These are phyloP conservation scores for Sepiola atlantica DNA, from an alignment of 2,888 invertebrate species.

Conservation along the genomic window DNA sequence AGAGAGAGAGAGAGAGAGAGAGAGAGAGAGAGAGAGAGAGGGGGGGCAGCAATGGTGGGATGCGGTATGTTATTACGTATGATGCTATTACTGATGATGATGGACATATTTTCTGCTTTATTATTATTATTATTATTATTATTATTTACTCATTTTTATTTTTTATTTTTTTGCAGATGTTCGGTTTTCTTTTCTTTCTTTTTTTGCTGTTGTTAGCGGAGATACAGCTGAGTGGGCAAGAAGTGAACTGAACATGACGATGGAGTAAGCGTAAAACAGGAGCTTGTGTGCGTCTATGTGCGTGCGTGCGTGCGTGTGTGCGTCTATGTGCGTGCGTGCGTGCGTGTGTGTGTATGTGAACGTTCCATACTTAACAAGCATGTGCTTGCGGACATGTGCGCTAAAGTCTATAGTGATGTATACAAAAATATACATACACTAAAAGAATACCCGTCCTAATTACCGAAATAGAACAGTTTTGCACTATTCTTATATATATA, in stretches of 20 bases:
- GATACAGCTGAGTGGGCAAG: not conserved
- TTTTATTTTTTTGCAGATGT: not conserved
- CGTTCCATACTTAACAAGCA: not conserved
- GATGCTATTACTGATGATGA: not conserved
- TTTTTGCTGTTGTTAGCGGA: not conserved
- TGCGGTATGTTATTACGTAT: too few relatives aligned
- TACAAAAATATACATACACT: too few relatives aligned
- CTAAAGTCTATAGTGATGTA: not conserved
- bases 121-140: not conserved
- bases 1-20: too few relatives aligned
- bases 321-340: not conserved
- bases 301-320: not conserved
- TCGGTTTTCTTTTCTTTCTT: too few relatives aligned
- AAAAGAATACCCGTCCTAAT: too few relatives aligned
- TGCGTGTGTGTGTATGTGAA: not conserved
- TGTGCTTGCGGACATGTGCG: not conserved
- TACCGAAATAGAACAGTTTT: too few relatives aligned
- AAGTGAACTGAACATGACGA: not conserved
- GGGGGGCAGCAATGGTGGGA: too few relatives aligned
- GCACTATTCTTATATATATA: too few relatives aligned
- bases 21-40: too few relatives aligned
- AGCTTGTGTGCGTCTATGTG: not conserved
- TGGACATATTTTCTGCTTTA: not conserved
- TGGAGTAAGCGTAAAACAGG: not conserved
- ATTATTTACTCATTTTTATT: not conserved